Percentiles rank a stretch among this genome's conserved stretches.
Evolutionary conservation across 2,797 vertebrate species (phyloP).

Genomic region (Scolopax rusticola): DNA sequence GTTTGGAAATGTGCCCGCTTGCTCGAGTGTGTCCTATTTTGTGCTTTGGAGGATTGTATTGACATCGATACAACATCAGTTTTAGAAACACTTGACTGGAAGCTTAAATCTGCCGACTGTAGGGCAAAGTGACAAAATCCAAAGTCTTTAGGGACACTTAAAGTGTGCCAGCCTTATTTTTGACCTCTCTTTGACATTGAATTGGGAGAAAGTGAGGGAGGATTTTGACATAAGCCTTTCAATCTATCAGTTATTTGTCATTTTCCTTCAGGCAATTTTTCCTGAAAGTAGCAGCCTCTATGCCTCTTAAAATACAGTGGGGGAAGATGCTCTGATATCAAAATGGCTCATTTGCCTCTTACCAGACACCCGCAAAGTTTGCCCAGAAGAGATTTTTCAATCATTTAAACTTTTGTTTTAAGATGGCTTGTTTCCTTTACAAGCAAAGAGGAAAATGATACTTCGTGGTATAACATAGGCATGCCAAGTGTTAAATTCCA

Average conservation of each 20-base stretch:
- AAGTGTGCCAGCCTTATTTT: neutral
- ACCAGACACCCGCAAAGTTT: neutral
- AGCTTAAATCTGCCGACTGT: neutral
- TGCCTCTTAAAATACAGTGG: neutral
- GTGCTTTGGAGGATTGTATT: neutral
- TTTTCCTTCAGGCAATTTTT: neutral
- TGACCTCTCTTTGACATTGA: neutral
- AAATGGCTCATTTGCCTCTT: neutral
- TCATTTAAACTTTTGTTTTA: slow-evolving; percentile 12
- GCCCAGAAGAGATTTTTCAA: neutral
- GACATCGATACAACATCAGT: neutral
- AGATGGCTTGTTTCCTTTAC: neutral
- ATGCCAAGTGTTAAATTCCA: neutral
- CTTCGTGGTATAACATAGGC: neutral
- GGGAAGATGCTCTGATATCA: neutral
- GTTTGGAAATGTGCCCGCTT: slow-evolving; percentile 24
- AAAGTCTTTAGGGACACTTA: neutral
- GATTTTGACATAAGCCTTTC: slow-evolving; percentile 16
- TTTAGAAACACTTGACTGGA: neutral
- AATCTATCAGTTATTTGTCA: neutral
- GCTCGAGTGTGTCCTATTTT: neutral
- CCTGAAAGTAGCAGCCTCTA: neutral
- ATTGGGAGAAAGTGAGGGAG: neutral
- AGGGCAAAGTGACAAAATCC: neutral
- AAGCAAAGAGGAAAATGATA: neutral